Percentiles rank a stretch among this genome's conserved stretches.
Evolutionary conservation across 2,888 invertebrate genomes (phyloP).

Genomic region (Patella ulyssiponensis): DNA sequence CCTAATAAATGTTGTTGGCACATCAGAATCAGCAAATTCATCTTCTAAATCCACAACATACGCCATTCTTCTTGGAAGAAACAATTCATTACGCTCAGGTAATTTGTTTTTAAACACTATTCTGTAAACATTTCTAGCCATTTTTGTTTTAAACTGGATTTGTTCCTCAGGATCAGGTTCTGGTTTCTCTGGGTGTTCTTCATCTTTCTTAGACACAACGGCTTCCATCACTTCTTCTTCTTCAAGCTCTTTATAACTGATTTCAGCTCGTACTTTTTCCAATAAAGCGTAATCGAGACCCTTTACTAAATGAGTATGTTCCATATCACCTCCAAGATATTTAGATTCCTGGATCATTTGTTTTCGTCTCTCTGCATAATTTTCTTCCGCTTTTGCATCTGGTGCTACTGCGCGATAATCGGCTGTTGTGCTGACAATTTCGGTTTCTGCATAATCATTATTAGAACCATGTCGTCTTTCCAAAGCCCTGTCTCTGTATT

Average conservation of each 20-base stretch:
- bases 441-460: slow-evolving; percentile 83
- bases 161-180: slow-evolving; percentile 80
- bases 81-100: slow-evolving; percentile 89
- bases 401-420: slow-evolving; percentile 96
- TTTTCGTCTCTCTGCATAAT: slow-evolving; percentile 87
- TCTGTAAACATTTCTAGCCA: slow-evolving; percentile 79
- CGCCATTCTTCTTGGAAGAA: slow-evolving; percentile 96
- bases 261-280: slow-evolving; percentile 95
- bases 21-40: slow-evolving; percentile 87
- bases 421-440: slow-evolving; percentile 85
- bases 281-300: slow-evolving; percentile 93
- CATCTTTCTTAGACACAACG: slow-evolving; percentile 66
- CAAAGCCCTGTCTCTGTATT: slow-evolving; percentile 81
- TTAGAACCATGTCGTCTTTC: slow-evolving; percentile 88
- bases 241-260: slow-evolving; percentile 82
- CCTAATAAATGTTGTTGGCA: slow-evolving; percentile 94
- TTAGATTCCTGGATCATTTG: slow-evolving; percentile 98
- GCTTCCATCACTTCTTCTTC: slow-evolving; percentile 65
- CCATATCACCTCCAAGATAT: slow-evolving; percentile 99
- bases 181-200: slow-evolving; percentile 38
- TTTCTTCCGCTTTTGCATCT: slow-evolving; percentile 84
- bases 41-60: slow-evolving; percentile 96
- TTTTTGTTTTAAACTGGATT: slow-evolving; percentile 83
- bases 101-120: slow-evolving; percentile 76
- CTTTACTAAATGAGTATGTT: slow-evolving; percentile 99